Conservation (phyloP, 2,113 vertebrate species). For the Rhynchomys soricoides region DNA sequence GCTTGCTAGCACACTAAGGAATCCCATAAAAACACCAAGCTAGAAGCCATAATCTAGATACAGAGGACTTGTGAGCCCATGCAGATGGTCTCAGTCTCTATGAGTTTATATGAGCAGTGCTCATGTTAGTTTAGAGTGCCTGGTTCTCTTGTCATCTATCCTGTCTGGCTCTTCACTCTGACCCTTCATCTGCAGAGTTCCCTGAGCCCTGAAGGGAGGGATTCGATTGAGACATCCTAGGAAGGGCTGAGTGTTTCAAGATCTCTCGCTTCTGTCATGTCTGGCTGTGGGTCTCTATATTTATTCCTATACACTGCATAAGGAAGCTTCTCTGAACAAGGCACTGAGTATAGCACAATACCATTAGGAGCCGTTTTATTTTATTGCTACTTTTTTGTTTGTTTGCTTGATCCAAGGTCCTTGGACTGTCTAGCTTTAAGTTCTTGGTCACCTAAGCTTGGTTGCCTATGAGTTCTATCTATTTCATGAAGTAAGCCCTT, state of each 20-base stretch:
- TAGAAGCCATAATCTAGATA: neutral
- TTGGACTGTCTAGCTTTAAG: neutral
- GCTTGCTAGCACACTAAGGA: neutral
- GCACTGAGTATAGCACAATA: neutral
- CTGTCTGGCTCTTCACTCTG: neutral
- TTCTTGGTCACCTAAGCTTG: too few relatives aligned
- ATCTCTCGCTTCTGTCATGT: neutral
- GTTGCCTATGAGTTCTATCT: too few relatives aligned
- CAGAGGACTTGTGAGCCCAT: neutral
- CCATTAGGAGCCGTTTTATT: neutral
- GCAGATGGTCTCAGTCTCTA: neutral
- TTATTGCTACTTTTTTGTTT: neutral
- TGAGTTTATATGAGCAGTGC: neutral
- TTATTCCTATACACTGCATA: neutral
- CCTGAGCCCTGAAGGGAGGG: neutral
- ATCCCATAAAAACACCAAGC: neutral
- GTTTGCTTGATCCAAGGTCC: neutral
- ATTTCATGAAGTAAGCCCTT: neutral
- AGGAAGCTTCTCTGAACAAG: neutral
- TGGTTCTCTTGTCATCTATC: neutral
- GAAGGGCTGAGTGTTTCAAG: neutral
- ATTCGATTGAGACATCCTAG: neutral
- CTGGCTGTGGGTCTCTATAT: neutral
- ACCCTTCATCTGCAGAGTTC: rapidly evolving
- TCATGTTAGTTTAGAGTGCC: neutral